Percentiles rank a stretch among this genome's conserved stretches.
Conservation (phyloP, 2,113 vertebrate genomes). For the Phalacrocorax pelagicus region DNA sequence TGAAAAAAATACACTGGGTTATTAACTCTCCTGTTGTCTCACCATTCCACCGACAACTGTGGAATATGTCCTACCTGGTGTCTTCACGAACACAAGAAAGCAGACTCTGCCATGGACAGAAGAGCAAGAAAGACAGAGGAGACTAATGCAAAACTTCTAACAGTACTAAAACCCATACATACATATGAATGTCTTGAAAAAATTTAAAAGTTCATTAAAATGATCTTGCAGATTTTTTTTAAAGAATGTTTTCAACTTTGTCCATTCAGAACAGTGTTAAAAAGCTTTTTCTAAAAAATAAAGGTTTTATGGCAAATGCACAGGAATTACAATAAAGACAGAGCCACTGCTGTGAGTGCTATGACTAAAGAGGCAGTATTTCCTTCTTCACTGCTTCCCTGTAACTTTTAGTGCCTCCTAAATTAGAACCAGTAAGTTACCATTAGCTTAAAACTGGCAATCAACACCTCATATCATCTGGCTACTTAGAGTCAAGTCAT, state of each 20-base stretch:
- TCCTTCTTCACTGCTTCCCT: neutral
- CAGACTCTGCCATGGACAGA: neutral
- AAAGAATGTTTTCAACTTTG: neutral
- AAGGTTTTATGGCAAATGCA: neutral
- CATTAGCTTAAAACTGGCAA: neutral
- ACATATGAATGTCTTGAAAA: neutral
- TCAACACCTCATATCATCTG: neutral
- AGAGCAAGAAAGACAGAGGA: neutral
- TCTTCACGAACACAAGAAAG: neutral
- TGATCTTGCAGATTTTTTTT: neutral
- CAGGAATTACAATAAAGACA: neutral
- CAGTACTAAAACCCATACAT: neutral
- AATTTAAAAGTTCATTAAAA: neutral
- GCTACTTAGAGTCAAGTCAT: neutral
- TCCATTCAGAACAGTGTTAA: neutral
- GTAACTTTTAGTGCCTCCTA: neutral
- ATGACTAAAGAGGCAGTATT: neutral
- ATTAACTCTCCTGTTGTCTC: neutral
- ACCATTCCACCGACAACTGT: neutral
- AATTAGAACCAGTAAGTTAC: neutral
- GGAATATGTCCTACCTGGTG: neutral
- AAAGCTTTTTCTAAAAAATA: neutral
- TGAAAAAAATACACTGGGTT: neutral
- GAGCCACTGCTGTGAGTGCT: neutral
- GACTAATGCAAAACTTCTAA: neutral